phyloP scores from a whole-genome alignment of 2,888 invertebrate species.

The Acrocyrtus sp. region DNA sequence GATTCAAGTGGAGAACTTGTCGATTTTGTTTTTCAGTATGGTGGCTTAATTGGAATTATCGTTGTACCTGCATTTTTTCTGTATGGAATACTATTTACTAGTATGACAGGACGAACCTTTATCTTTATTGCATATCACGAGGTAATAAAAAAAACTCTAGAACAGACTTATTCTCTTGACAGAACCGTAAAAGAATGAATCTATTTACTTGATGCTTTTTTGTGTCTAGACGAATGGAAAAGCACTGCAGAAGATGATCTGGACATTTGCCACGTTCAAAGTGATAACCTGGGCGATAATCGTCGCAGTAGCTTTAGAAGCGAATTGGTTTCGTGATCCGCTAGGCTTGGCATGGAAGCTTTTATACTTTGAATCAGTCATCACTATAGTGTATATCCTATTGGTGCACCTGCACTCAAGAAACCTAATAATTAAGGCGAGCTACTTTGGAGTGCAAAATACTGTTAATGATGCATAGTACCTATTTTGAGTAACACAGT shows the following conservation, averaged over 20 bases:
- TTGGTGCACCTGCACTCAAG: constrained; percentile 30
- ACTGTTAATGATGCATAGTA: background rate
- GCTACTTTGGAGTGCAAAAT: constrained; percentile 15
- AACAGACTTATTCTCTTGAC: background rate
- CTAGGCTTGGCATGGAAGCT: constrained; percentile 39
- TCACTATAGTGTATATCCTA: constrained; percentile 35
- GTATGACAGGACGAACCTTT: constrained; percentile 42
- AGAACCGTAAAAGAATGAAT: background rate
- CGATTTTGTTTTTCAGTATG: constrained; percentile 29
- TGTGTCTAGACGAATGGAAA: constrained; percentile 19
- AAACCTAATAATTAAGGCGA: constrained; percentile 32
- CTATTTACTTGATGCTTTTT: background rate
- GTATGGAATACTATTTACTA: constrained; percentile 36
- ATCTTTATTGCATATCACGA: constrained; percentile 36
- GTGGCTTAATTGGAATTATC: constrained; percentile 39
- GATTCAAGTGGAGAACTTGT: no score
- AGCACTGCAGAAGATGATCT: constrained; percentile 36
- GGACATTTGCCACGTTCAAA: constrained; percentile 42
- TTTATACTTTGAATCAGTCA: constrained; percentile 41
- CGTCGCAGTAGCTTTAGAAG: constrained; percentile 35
- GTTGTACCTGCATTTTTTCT: constrained; percentile 44
- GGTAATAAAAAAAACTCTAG: constrained; percentile 5
- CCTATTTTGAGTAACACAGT: background rate
- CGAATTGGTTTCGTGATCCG: constrained; percentile 40
- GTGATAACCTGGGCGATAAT: constrained; percentile 45